Evolutionary conservation across 2,113 vertebrate species (phyloP).

Genomic region (Cyprinodon brontotheroides): DNA sequence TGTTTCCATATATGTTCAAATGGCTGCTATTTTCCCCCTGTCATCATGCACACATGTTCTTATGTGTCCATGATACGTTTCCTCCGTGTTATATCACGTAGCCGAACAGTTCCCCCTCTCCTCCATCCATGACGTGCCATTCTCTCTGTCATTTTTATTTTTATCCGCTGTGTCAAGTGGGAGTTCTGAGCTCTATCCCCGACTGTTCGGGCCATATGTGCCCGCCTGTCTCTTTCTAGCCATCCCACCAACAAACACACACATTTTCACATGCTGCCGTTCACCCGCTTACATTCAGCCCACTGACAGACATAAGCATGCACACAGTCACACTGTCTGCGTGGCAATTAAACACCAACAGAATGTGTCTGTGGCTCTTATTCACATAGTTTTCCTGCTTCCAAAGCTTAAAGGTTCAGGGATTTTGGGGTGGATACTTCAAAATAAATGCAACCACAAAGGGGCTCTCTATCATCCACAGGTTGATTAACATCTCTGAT

Average conservation of each 20-base stretch:
- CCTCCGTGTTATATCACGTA: slow-evolving; percentile 9
- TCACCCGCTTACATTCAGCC: slow-evolving; percentile 29
- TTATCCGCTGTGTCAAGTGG: slow-evolving; percentile 63
- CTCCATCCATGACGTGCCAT: neutral
- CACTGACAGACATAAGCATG: slow-evolving; percentile 27
- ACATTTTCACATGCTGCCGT: slow-evolving; percentile 1
- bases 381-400: slow-evolving; percentile 24
- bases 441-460: neutral
- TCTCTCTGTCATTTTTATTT: slow-evolving; percentile 55
- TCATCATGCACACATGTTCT: neutral
- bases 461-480: neutral
- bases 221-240: slow-evolving; percentile 51
- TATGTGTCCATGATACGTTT: slow-evolving; percentile 5
- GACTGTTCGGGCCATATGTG: slow-evolving; percentile 67
- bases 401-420: slow-evolving; percentile 6
- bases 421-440: slow-evolving; percentile 10
- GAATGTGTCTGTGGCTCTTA: slow-evolving; percentile 40
- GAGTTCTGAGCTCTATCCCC: slow-evolving; percentile 59
- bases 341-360: slow-evolving; percentile 39
- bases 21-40: neutral
- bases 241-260: slow-evolving; percentile 44
- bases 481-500: slow-evolving; percentile 6
- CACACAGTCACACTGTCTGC: slow-evolving; percentile 21
- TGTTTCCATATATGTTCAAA: neutral
- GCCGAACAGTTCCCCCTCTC: neutral